These are phyloP conservation scores for Riparia riparia DNA, from an alignment of 2,113 vertebrate genomes.

Conservation along the genomic window DNA sequence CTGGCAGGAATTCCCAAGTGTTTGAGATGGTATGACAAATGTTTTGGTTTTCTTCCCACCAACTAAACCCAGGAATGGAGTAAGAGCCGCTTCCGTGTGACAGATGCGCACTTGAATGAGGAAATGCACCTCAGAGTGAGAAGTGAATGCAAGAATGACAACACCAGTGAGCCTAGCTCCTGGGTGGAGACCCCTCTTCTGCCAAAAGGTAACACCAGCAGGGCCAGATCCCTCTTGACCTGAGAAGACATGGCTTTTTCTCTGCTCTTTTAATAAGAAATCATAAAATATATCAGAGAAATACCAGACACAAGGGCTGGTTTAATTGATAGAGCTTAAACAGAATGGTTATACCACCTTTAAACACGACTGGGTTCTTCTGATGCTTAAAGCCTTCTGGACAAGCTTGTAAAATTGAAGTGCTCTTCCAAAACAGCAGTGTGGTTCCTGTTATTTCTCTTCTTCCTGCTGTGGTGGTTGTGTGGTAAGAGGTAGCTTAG, in stretches of 20 bases:
- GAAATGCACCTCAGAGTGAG: constrained; percentile 38
- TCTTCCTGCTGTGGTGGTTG: not conserved
- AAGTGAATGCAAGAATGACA: constrained; percentile 4
- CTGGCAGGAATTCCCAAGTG: not conserved
- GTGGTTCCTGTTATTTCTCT: not conserved
- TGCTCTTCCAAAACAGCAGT: accelerated
- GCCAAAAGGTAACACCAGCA: not conserved
- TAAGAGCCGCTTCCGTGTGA: not conserved
- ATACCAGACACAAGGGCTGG: not conserved
- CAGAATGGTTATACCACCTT: not conserved
- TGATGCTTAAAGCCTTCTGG: not conserved
- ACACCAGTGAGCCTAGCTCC: not conserved
- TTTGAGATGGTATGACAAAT: not conserved
- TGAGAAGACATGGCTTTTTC: not conserved
- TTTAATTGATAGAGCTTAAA: not conserved
- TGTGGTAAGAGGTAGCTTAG: not conserved
- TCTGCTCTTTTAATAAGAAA: not conserved
- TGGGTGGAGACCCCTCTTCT: constrained; percentile 32
- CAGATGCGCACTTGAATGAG: not conserved
- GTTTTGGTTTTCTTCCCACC: not conserved
- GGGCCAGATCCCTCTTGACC: not conserved
- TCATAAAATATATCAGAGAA: not conserved
- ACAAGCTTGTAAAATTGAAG: not conserved
- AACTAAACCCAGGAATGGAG: not conserved
- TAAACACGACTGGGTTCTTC: not conserved